phyloP scores from a whole-genome alignment of 2,797 vertebrate genomes.

The Anomalospiza imberbis region DNA sequence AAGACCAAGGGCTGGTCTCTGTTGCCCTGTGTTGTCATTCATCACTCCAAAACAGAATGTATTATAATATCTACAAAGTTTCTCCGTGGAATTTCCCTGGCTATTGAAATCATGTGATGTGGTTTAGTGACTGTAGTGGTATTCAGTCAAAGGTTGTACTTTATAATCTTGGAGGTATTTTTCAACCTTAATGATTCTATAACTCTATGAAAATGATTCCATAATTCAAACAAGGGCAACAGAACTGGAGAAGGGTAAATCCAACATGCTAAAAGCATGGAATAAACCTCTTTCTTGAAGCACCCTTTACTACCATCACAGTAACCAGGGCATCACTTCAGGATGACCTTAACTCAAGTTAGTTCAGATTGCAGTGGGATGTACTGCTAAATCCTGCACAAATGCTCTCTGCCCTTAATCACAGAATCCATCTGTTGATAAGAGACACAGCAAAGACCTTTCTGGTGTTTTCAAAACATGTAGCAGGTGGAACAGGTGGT shows the following conservation, averaged over 20 bases:
- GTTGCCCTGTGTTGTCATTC: accelerated
- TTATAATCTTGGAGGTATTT: neutral
- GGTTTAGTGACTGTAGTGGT: neutral
- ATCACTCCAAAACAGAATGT: neutral
- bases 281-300: neutral
- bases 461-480: slow-evolving; percentile 53
- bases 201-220: neutral
- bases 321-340: neutral
- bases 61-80: neutral
- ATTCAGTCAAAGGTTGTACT: neutral
- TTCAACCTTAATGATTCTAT: neutral
- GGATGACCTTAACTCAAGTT: neutral
- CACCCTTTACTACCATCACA: neutral
- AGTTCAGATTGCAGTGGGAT: neutral
- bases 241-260: neutral
- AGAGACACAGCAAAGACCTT: slow-evolving; percentile 28
- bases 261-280: neutral
- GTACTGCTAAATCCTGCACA: neutral
- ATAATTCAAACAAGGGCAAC: neutral
- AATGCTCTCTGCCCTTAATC: neutral
- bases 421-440: slow-evolving; percentile 32
- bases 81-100: neutral
- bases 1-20: neutral
- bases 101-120: neutral
- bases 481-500: slow-evolving; percentile 27